Base-by-base conservation (phyloP, 2,888 invertebrate genomes). In the Lepidocyrtinus sp. region DNA sequence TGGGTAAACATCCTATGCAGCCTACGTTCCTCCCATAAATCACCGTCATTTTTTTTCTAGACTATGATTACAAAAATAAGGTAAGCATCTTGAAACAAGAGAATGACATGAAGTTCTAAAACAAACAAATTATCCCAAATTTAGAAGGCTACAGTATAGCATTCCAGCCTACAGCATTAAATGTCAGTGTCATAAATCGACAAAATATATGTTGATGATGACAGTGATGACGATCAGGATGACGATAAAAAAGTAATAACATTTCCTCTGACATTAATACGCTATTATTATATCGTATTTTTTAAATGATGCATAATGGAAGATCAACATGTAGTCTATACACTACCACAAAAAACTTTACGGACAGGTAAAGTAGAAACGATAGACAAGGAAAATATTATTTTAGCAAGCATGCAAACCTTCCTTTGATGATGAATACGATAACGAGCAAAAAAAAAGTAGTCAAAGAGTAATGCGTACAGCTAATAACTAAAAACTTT, bases 231-330 rank as follows among this genome's bases (percentile, higher is more conserved):
- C 22, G 21, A n/a, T 3, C 64, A 25, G 17, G n/a, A 67, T 25
- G 46, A 63, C 21, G 69, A 25, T 69, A 64, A 67, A 50, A 73
- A 65, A 17, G 74, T 55, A 50, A 69, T 25, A 69, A 55, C 59
- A 59, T 27, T 62, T 27, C 15, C 59, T n/a, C 55, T 62, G 62
- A 71, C 71, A 71, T 71, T 71, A 71, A 71, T 71, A 71, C 45
- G 22, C 71, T 21, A 62, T 71, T 61, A 62, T 59, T 21, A 59
- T 36, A 21, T 21, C 21, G 3, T 21, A 12, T 50, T 50, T 50
- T 2, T 50, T n/a, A n/a, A 50, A 50, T 50, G 50, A 12, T 12
- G 59, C 59, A 59, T 59, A 59, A 59, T 59, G 59, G 59, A 19
- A 21, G 19, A 59, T 59, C 59, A 59, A 59, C 59, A 19, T 59